Evolutionary conservation across 2,113 vertebrate species (phyloP).

Genomic region (Laticauda colubrina): DNA sequence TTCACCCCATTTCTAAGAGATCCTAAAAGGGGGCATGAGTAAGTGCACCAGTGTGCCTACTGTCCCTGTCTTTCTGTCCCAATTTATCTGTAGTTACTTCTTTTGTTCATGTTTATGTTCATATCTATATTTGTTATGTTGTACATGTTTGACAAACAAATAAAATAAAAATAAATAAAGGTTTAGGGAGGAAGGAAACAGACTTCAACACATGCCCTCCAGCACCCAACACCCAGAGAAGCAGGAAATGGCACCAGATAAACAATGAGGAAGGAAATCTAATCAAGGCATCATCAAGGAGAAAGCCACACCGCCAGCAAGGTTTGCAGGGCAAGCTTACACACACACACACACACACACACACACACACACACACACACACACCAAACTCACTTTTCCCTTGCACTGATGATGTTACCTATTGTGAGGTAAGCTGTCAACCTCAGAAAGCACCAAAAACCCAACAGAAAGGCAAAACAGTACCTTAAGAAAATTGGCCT

Average conservation of each 20-base stretch:
- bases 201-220: neutral
- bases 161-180: too few species aligned
- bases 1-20: too few species aligned
- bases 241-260: neutral
- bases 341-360: too few species aligned
- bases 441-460: neutral
- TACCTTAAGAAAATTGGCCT: neutral
- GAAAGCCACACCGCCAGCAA: neutral
- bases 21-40: too few species aligned
- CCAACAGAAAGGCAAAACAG: neutral
- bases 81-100: too few species aligned
- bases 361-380: too few species aligned
- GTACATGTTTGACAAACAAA: too few species aligned
- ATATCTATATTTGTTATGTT: too few species aligned
- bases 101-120: too few species aligned
- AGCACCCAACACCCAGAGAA: neutral
- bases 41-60: too few species aligned
- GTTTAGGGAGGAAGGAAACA: neutral
- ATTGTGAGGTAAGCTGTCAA: neutral
- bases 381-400: neutral
- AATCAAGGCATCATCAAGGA: neutral
- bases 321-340: neutral
- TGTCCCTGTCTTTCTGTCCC: too few species aligned
- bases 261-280: neutral
- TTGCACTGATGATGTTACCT: neutral